Base-by-base conservation (phyloP, 2,113 vertebrate genomes). In the Prolemur simus region DNA sequence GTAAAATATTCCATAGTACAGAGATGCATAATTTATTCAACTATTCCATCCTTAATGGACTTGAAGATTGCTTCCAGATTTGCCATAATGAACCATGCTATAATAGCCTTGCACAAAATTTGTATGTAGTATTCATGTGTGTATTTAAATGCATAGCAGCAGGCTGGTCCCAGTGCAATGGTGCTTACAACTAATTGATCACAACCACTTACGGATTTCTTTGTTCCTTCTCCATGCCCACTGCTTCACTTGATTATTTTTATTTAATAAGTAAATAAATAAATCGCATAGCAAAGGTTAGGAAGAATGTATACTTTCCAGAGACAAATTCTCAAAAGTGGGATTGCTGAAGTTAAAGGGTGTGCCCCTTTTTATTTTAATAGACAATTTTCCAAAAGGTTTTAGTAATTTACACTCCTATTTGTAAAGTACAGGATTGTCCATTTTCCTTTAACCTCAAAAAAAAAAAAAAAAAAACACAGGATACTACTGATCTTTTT, bases 11-110 rank as follows among this genome's bases (percentile, higher is more conserved):
- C 73, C 71, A 45, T 60, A 83, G 47, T 94, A 92, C 64, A 78
- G 64, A 49, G 78, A 94, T 87, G 34, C 96, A 93, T 96, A 83
- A 95, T 94, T 96, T 86, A 96, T 92, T 80, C 80, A 60, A 47
- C 45, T 76, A 39, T 32, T 69, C 56, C 20, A 73, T 77, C 81
- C 71, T 81, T 94, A 85, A 94, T 95, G 76, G 49, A 68, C 77
- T 45, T 60, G 60, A 94, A 66, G 39, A 23, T 87, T 92, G 49
- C 90, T 90, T 96, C 63, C 12, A 58, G 47, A 73, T 60, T 92
- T 83, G 71, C 81, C 73, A 47, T 29, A 66, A 6, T 66, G n/a
- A 92, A 64, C 21, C 87, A 11, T 34, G 54, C 52, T 49, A 1
- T 71, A 45, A 39, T 56, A 86, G 54, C 52, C 32, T 54, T 9